Evolutionary conservation across 2,888 invertebrate genomes (phyloP).

Genomic region (Zele albiditarsus): DNA sequence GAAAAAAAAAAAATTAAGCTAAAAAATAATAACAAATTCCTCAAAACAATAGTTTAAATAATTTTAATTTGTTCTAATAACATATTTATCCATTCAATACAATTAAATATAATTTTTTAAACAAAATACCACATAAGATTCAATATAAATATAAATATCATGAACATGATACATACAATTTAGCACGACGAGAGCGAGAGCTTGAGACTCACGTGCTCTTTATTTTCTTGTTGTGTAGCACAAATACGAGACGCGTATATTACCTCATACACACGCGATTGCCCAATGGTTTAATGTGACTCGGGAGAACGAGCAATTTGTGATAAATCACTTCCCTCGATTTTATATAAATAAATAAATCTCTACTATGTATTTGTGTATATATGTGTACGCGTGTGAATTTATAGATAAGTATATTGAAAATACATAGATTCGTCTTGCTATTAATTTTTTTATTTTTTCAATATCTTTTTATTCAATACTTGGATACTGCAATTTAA

Average conservation of each 20-base stretch:
- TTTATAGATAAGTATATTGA: neutral
- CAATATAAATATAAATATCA: constrained; percentile 27
- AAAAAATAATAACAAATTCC: too few relatives aligned
- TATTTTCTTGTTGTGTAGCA: constrained; percentile 55
- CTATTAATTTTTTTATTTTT: constrained; percentile 26
- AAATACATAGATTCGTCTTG: constrained; percentile 24
- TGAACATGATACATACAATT: neutral
- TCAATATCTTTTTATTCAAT: constrained; percentile 22
- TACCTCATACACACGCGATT: constrained; percentile 62
- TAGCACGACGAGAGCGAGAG: constrained; percentile 34
- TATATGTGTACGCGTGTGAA: neutral
- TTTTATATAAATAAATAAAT: constrained; percentile 23
- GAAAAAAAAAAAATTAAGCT: too few relatives aligned
- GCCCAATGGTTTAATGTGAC: constrained; percentile 63
- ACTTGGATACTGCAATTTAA: constrained; percentile 3
- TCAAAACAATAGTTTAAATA: too few relatives aligned
- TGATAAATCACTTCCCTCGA: constrained; percentile 63
- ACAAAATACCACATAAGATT: neutral
- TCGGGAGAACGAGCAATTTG: constrained; percentile 63
- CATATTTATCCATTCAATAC: too few relatives aligned
- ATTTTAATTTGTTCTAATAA: too few relatives aligned
- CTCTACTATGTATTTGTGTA: constrained; percentile 21
- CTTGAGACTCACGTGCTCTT: constrained; percentile 63
- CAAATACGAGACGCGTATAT: constrained; percentile 52
- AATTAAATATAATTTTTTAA: too few relatives aligned